These are phyloP conservation scores for Drosophila paucipuncta DNA, from an alignment of 2,888 invertebrate genomes.

Conservation along the genomic window DNA sequence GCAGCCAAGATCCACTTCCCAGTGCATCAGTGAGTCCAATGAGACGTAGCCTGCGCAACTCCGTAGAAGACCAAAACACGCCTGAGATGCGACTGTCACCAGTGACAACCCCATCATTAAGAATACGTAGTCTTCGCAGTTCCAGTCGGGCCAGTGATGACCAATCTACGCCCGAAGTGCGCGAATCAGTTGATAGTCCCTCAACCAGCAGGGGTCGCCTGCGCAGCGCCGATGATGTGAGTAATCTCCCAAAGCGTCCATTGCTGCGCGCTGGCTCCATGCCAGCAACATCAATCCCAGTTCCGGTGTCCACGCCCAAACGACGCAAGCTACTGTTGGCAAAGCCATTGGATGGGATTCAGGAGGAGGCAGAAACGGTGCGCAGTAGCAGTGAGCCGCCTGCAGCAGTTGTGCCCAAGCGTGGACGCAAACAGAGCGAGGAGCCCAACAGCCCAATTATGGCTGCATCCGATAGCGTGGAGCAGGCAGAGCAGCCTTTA, in stretches of 20 bases:
- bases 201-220: neutral
- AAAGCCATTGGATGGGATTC: conserved; percentile 18
- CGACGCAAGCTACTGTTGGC: neutral
- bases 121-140: conserved; percentile 6
- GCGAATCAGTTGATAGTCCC: neutral
- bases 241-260: neutral
- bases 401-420: neutral
- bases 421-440: neutral
- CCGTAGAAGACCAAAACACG: neutral
- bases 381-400: conserved; percentile 10
- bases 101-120: neutral
- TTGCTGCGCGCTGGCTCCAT: conserved; percentile 31
- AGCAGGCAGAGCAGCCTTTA: neutral
- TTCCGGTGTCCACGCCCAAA: conserved; percentile 37
- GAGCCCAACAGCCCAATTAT: neutral
- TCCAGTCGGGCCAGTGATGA: conserved; percentile 1
- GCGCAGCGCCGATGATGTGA: neutral
- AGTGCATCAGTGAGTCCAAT: neutral
- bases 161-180: neutral
- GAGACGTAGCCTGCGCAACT: neutral
- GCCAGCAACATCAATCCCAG: conserved; percentile 20
- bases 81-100: neutral
- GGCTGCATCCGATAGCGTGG: neutral
- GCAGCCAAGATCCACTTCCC: neutral
- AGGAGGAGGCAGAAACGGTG: conserved; percentile 19